Evolutionary conservation across 1,140 invertebrate species (phyloP), one percentile per base, ranked within the genome.

Genomic region (Drosophila guanche): DNA sequence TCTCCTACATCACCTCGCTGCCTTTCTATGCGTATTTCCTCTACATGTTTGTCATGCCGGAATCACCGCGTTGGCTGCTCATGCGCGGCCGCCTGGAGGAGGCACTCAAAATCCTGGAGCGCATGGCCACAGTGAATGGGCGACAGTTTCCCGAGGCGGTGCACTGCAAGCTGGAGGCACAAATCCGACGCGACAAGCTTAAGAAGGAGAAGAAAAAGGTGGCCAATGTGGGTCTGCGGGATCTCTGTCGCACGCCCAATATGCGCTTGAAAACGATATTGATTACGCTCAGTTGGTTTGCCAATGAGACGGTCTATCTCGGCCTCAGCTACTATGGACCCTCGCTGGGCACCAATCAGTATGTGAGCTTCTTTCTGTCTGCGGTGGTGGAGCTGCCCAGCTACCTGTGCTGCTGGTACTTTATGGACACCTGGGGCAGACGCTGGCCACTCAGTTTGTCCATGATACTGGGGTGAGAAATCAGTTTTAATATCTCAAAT

Each of bases 21-120:
- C 97, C 97, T 2, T 98, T 98, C 90, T 92, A 96, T 37, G 90
- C 96, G 0, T 97, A 97, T 78, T 97, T 97, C 76, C 91, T 96
- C 2, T 98, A 97, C 79, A 96, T 96, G 95, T 96, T 94, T 47
- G 95, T 96, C 61, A 92, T 97, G 92, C 96, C 97, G 48, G 96
- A 97, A 92, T 97, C 96, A 20, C 96, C 96, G 1, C 92, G 96
- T 72, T 97, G 97, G 97, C 92, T 97, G 2, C 80, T 97, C 41
- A 95, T 96, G 69, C 95, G 95, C 90, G 95, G 96, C 6, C 93
- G 94, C 50, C 92, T 97, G 10, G 94, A 96, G 68, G 95, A 97
- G 92, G 97, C 96, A 0, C 94, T 95, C 47, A 93, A 93, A 59
- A 95, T 97, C 57, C 90, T 98, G 5, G 94, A 96, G 92, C 94